Conservation (phyloP, 2,888 invertebrate species). For the Euplagia quadripunctaria region DNA sequence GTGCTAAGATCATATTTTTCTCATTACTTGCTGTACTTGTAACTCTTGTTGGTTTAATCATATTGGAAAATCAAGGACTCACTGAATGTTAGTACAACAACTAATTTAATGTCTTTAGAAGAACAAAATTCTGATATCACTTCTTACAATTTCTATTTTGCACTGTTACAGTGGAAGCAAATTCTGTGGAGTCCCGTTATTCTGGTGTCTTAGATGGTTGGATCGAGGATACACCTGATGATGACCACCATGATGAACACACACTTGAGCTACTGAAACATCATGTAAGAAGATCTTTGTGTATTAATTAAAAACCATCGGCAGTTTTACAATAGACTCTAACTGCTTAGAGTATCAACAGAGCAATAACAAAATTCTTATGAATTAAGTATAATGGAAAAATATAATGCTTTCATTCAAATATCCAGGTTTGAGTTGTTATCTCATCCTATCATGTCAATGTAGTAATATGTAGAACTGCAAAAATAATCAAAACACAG, state of each 20-base stretch:
- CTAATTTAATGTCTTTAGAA: not conserved
- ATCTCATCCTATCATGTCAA: not conserved
- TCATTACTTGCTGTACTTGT: slow-evolving; percentile 90
- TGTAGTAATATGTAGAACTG: not conserved
- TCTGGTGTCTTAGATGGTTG: slow-evolving; percentile 93
- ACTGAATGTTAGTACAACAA: slow-evolving; percentile 90
- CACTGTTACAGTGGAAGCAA: slow-evolving; percentile 76
- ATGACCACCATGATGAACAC: slow-evolving; percentile 86
- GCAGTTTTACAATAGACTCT: not conserved
- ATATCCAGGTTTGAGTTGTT: not conserved
- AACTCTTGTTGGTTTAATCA: slow-evolving; percentile 92
- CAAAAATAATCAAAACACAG: not conserved
- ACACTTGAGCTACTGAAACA: slow-evolving; percentile 81
- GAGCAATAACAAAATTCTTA: not conserved
- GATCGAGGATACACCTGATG: slow-evolving; percentile 89
- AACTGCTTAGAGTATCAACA: no score
- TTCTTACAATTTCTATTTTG: not conserved
- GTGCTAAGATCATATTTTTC: slow-evolving; percentile 94
- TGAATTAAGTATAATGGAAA: not conserved
- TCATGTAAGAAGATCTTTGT: slow-evolving; percentile 69
- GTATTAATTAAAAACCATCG: not conserved
- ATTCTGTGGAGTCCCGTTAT: slow-evolving; percentile 89
- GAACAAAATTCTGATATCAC: not conserved
- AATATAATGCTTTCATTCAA: not conserved
- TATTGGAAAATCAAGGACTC: slow-evolving; percentile 92